phyloP scores from a whole-genome alignment of 2,888 invertebrate species.

The Torymus texanus region DNA sequence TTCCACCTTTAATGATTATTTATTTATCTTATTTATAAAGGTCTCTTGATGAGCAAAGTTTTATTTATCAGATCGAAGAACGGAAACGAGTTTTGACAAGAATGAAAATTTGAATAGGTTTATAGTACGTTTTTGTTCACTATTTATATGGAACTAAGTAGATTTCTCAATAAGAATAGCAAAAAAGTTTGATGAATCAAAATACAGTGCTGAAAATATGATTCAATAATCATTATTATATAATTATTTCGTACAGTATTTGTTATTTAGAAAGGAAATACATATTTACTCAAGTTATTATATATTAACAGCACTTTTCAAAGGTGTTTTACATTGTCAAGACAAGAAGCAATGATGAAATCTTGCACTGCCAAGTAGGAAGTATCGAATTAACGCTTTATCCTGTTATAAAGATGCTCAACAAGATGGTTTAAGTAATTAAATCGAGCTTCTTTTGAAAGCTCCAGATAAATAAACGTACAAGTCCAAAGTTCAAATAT shows the following conservation, averaged over 20 bases:
- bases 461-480: not conserved
- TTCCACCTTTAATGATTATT: not conserved
- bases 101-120: too few species aligned
- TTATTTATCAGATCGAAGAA: too few species aligned
- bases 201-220: too few species aligned
- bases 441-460: constrained; percentile 25
- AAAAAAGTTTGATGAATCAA: too few species aligned
- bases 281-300: too few species aligned
- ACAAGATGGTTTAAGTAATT: constrained; percentile 45
- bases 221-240: too few species aligned
- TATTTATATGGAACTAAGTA: too few species aligned
- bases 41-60: not conserved
- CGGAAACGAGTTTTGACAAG: too few species aligned
- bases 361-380: constrained; percentile 64
- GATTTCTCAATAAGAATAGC: too few species aligned
- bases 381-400: constrained; percentile 69
- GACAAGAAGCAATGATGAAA: constrained; percentile 53
- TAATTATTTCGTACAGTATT: too few species aligned
- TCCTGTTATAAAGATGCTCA: constrained; percentile 59
- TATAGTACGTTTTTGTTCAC: too few species aligned
- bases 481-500: not conserved
- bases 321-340: constrained; percentile 21
- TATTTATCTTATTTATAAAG: constrained; percentile 7
- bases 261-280: too few species aligned
- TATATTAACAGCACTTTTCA: not conserved